Percentiles rank a stretch among this genome's conserved stretches.
phyloP scores from a whole-genome alignment of 2,888 invertebrate species.

The Amorpha juglandis region DNA sequence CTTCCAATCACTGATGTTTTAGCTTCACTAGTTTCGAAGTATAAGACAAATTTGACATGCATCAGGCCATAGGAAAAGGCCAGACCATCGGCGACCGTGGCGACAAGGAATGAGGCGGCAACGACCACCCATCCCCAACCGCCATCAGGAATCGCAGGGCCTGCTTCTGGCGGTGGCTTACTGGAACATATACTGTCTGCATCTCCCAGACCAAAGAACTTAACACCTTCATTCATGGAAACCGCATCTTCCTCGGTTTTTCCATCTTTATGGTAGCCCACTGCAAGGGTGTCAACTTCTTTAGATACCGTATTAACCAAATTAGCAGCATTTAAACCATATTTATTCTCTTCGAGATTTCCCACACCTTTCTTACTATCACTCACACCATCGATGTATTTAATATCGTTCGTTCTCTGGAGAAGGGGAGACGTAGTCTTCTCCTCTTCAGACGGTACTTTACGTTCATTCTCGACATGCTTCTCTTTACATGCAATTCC shows the following conservation, averaged over 20 bases:
- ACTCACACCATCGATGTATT: constrained; percentile 65
- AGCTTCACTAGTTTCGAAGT: constrained; percentile 91
- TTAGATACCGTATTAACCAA: constrained; percentile 68
- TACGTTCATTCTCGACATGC: constrained; percentile 66
- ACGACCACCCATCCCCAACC: constrained; percentile 97
- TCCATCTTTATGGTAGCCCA: constrained; percentile 58
- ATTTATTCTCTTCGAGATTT: constrained; percentile 54
- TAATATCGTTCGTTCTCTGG: constrained; percentile 61
- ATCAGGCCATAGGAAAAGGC: constrained; percentile 96
- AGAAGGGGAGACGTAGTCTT: constrained; percentile 77
- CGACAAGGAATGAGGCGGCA: constrained; percentile 91
- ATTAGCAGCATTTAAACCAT: constrained; percentile 71
- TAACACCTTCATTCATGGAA: constrained; percentile 78
- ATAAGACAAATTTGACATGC: constrained; percentile 90
- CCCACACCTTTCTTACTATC: constrained; percentile 58
- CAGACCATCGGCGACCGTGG: constrained; percentile 95
- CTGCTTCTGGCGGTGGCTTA: constrained; percentile 62
- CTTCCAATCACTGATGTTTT: constrained; percentile 95
- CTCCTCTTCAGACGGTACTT: constrained; percentile 79
- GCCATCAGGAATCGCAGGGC: constrained; percentile 90
- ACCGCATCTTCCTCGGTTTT: constrained; percentile 72
- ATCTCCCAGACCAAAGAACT: constrained; percentile 80
- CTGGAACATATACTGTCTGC: constrained; percentile 79
- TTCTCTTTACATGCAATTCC: constrained; percentile 78
- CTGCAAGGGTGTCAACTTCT: constrained; percentile 58